A percentile compares a stretch with the other conserved stretches of the same genome.
phyloP scores from a whole-genome alignment of 2,113 vertebrate species.

The Rynchops niger region DNA sequence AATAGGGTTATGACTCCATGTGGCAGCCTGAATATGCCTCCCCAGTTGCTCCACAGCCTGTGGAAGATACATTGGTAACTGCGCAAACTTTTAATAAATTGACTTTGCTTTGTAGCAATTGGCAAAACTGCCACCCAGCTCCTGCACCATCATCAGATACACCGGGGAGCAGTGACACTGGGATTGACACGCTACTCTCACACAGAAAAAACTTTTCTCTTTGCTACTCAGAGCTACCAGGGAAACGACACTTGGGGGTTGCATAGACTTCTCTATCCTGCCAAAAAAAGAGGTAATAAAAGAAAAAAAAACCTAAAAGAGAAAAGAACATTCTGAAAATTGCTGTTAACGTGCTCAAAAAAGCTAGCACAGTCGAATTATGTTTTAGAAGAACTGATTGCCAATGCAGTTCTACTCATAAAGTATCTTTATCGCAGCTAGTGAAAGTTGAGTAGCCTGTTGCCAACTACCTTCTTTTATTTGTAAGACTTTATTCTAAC shows the following conservation, averaged over 20 bases:
- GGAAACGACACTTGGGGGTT: not conserved
- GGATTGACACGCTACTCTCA: not conserved
- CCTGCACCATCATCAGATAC: not conserved
- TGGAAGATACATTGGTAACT: not conserved
- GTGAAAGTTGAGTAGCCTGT: not conserved
- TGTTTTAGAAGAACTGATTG: not conserved
- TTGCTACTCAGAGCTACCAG: not conserved
- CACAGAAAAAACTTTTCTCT: not conserved
- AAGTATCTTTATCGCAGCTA: not conserved
- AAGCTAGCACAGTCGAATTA: not conserved
- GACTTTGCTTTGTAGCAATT: not conserved
- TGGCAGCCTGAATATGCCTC: not conserved
- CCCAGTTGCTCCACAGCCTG: not conserved
- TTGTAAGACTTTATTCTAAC: not conserved
- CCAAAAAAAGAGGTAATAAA: not conserved
- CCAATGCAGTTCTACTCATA: not conserved
- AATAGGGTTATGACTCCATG: not conserved
- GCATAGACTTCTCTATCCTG: not conserved
- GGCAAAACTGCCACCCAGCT: accelerated
- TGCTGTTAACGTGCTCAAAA: not conserved
- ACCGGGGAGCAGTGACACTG: accelerated
- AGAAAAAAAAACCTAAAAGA: not conserved
- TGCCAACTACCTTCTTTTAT: not conserved
- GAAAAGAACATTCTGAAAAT: not conserved
- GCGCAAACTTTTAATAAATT: not conserved